Evolutionary conservation across 2,113 vertebrate genomes (phyloP), one percentile per base, ranked within the genome.

Genomic region (Parus major): DNA sequence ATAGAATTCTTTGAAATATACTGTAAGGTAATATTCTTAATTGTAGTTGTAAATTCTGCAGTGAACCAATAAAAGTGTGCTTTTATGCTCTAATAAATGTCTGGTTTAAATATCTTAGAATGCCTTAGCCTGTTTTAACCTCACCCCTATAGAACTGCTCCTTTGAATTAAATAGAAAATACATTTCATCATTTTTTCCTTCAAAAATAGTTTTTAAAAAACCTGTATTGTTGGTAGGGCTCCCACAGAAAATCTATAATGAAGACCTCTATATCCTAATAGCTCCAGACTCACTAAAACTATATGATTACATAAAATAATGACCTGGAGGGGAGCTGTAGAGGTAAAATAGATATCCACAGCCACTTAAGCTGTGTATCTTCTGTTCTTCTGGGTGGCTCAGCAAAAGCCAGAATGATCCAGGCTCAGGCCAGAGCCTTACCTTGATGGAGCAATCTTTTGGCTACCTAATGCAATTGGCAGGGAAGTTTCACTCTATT

Each of bases 1-100:
- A 88, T 15, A 92, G 69, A 86, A 93, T 82, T 94, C 33, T 83
- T 88, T 93, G 60, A 95, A 91, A 95, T 82, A 90, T 28, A 90
- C 82, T 36, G 18, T 71, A 88, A 85, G 35, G 60, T 49, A 82
- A 72, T 68, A 73, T 84, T 92, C 88, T 79, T 88, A 95, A 92
- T 90, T 63, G 49, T 75, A 84, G 76, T 75, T 87, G 81, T 95
- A 93, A 93, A 92, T 94, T 90, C 60, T 61, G 14, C 36, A 84
- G 64, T n/a, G 4, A 88, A 42, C 46, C 85, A 92, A 90, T 66
- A 88, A 88, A 95, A 84, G 3, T 13, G 6, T 42, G 36, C 11
- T 88, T 92, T 95, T 91, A 93, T 71, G 31, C 18, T 71, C 41
- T 56, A 63, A 47, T 69, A 86, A 88, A 83, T 59, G 49, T 53